Conservation (phyloP, 35 echinoderm and acorn worm species). For the Diadema setosum region DNA sequence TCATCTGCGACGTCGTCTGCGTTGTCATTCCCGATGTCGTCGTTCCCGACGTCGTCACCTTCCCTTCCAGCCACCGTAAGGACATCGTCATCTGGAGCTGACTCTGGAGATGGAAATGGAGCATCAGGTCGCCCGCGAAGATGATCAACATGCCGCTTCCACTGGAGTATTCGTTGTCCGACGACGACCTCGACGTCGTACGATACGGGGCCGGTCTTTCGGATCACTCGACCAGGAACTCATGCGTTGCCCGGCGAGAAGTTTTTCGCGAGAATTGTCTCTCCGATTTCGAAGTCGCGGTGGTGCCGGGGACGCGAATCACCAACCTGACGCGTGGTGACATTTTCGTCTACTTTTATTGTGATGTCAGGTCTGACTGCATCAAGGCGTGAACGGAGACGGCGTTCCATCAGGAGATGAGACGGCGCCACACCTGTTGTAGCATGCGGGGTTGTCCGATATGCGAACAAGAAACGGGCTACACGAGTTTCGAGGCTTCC, state of each 20-base stretch:
- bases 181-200: not conserved
- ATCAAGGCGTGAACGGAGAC: not conserved
- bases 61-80: not conserved
- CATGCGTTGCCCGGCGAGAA: not conserved
- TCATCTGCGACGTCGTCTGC: not conserved
- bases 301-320: not conserved
- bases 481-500: not conserved
- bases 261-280: constrained; percentile 26
- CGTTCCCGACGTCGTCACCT: not conserved
- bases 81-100: not conserved
- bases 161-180: not conserved
- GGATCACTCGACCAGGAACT: not conserved
- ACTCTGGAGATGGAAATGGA: not conserved
- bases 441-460: constrained; percentile 39
- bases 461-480: constrained; percentile 3
- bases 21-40: not conserved
- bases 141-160: not conserved
- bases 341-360: not conserved
- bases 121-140: not conserved
- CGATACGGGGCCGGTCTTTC: not conserved
- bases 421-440: constrained; percentile 45
- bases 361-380: constrained; percentile 9
- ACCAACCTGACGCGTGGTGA: not conserved
- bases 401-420: constrained; percentile 33
- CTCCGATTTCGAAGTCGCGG: constrained; percentile 18